Conservation (phyloP, 2,113 vertebrate genomes). For the Solea senegalensis region DNA sequence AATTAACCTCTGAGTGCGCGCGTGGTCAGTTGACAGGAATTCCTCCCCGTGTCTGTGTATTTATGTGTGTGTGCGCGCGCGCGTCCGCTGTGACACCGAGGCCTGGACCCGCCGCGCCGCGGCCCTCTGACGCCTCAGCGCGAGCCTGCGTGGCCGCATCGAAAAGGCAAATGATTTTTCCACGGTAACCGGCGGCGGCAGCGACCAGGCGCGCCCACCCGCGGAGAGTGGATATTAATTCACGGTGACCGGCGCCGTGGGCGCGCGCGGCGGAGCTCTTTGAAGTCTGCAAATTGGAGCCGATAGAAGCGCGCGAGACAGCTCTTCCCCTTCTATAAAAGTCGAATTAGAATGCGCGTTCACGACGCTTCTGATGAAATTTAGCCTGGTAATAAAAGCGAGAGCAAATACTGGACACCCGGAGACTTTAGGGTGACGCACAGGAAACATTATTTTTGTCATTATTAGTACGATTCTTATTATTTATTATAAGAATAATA, state of each 20-base stretch:
- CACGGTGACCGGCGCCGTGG: neutral
- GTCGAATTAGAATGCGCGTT: conserved; percentile 9
- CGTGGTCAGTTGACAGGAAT: neutral
- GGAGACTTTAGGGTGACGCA: neutral
- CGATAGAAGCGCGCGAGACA: conserved; percentile 5
- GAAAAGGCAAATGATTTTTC: conserved; percentile 56
- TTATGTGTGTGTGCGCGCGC: neutral
- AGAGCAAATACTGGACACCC: neutral
- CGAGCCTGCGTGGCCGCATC: conserved; percentile 17
- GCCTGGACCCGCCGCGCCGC: neutral
- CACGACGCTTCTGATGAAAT: neutral
- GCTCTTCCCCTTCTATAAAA: neutral
- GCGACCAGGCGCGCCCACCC: fast-evolving
- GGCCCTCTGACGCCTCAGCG: conserved; percentile 19
- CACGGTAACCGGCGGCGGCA: neutral
- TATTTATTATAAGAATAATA: neutral
- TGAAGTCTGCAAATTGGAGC: neutral
- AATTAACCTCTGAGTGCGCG: neutral
- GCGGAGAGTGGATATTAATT: conserved; percentile 37
- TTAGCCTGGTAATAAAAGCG: fast-evolving
- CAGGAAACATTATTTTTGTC: neutral
- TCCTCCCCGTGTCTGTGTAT: neutral
- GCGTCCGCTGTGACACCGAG: neutral
- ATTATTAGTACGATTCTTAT: too few relatives aligned
- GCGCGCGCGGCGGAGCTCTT: neutral